phyloP scores from a whole-genome alignment of 2,888 invertebrate species.

The Xiphydria camelus region DNA sequence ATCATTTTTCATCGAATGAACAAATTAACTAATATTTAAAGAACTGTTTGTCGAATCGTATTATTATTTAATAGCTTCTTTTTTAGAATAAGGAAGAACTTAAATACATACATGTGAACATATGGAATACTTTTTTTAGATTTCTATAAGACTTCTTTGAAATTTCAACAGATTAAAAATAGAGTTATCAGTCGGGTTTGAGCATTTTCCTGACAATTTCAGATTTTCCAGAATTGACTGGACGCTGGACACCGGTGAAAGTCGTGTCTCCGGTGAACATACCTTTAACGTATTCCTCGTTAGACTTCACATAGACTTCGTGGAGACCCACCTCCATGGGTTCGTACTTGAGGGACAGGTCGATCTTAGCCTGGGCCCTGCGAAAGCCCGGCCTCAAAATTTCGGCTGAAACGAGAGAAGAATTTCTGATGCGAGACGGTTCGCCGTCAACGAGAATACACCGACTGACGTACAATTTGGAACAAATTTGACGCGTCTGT shows the following conservation, averaged over 20 bases:
- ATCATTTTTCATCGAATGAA: no score
- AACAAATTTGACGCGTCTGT: no score
- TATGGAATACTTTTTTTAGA: no score
- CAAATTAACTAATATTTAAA: no score
- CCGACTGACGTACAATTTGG: no score
- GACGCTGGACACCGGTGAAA: no score
- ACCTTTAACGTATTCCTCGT: conserved; percentile 95
- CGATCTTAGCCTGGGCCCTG: conserved; percentile 83
- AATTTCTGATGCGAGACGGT: no score
- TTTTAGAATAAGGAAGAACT: no score
- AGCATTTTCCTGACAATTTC: background rate
- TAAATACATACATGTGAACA: no score
- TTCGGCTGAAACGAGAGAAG: conserved; percentile 80
- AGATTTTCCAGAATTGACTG: background rate
- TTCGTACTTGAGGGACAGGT: conserved; percentile 93
- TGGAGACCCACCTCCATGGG: conserved; percentile 94
- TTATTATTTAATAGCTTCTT: no score
- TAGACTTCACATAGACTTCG: conserved; percentile 91
- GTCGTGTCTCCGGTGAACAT: conserved; percentile 37
- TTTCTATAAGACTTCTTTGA: background rate
- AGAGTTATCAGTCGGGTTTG: background rate
- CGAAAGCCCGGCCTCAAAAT: conserved; percentile 96
- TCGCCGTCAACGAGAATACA: no score
- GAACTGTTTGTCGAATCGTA: no score
- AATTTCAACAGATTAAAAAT: background rate